phyloP scores from a whole-genome alignment of 2,113 vertebrate genomes.

The Ptilorrhoa leucosticta region DNA sequence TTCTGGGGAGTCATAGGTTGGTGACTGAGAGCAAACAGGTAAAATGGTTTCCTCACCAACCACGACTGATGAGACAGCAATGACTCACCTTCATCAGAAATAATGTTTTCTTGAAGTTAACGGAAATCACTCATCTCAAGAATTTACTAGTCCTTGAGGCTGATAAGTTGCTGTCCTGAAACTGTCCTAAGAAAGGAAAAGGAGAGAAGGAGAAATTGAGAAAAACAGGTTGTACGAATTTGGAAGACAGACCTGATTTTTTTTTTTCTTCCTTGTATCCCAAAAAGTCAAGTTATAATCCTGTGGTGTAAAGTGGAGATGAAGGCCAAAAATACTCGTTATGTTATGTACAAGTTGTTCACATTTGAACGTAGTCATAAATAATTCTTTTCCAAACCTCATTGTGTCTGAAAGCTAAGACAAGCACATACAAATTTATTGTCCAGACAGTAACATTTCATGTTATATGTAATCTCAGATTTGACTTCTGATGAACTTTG shows the following conservation, averaged over 20 bases:
- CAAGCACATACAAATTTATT: neutral
- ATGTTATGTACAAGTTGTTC: neutral
- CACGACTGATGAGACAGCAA: neutral
- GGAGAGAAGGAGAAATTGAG: neutral
- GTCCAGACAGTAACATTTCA: neutral
- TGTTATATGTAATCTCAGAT: neutral
- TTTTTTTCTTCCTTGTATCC: neutral
- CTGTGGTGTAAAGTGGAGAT: neutral
- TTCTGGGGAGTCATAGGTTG: neutral
- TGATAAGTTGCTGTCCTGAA: neutral
- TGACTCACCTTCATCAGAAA: neutral
- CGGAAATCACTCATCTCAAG: neutral
- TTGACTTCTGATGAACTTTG: neutral
- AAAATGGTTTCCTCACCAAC: neutral
- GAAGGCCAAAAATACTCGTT: neutral
- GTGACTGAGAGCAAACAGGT: neutral
- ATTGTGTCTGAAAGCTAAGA: neutral
- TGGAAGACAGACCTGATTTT: neutral
- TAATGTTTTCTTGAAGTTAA: neutral
- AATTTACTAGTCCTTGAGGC: neutral
- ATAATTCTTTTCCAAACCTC: neutral
- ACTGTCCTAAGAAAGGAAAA: neutral
- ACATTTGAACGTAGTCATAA: neutral
- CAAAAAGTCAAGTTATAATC: neutral
- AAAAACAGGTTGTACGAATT: rapidly evolving